phyloP scores from a whole-genome alignment of 1,140 invertebrate genomes.

The Leptoteleia sp. region DNA sequence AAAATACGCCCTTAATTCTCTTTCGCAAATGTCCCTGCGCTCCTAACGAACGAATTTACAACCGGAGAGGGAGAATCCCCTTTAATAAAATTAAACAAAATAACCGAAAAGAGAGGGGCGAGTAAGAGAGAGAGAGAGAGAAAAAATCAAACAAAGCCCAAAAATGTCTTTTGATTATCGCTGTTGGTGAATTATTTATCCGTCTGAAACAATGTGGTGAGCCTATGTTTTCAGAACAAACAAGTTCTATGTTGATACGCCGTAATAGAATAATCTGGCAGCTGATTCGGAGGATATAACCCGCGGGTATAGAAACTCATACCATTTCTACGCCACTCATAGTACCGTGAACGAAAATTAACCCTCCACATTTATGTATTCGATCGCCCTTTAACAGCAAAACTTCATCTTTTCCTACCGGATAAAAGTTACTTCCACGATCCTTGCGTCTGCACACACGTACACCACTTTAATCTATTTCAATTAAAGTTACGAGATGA shows the following conservation, averaged over 20 bases:
- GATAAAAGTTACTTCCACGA: too few relatives aligned
- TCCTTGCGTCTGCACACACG: too few relatives aligned
- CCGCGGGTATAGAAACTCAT: conserved; percentile 78
- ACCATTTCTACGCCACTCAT: conserved; percentile 73
- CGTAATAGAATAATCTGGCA: conserved; percentile 83
- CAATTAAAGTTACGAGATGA: too few relatives aligned
- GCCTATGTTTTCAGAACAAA: conserved; percentile 81
- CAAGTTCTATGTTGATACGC: conserved; percentile 82
- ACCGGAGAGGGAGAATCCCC: too few relatives aligned
- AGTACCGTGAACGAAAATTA: conserved; percentile 73
- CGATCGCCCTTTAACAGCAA: conserved; percentile 49
- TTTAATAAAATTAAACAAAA: too few relatives aligned
- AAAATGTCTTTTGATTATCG: conserved; percentile 79
- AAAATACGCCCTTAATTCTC: too few relatives aligned
- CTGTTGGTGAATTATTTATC: conserved; percentile 82
- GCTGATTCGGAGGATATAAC: conserved; percentile 82
- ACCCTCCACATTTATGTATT: conserved; percentile 66
- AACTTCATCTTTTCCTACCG: conserved; percentile 47
- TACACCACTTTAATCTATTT: too few relatives aligned
- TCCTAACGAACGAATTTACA: too few relatives aligned
- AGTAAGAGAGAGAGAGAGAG: too few relatives aligned
- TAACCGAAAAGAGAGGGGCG: too few relatives aligned
- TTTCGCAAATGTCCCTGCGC: too few relatives aligned
- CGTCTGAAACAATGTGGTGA: conserved; percentile 81
- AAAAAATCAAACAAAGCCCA: conserved; percentile 53